phyloP scores from a whole-genome alignment of 1,140 invertebrate genomes.

The Monomorium pharaonis region DNA sequence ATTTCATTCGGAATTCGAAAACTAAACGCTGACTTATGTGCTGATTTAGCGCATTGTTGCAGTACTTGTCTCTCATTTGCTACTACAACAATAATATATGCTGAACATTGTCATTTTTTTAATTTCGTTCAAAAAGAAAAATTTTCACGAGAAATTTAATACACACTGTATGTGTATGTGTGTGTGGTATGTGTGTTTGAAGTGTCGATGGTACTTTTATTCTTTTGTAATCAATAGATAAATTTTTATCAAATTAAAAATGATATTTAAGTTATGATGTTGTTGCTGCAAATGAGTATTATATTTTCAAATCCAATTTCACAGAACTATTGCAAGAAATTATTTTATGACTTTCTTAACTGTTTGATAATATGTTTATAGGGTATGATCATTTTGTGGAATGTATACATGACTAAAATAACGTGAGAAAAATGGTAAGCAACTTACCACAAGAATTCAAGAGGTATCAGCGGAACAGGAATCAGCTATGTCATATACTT shows the following conservation, averaged over 20 bases:
- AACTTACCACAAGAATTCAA: constrained; percentile 86
- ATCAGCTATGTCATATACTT: constrained; percentile 86
- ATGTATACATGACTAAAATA: constrained; percentile 20
- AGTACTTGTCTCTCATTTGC: not conserved
- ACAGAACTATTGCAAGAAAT: not conserved
- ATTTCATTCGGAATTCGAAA: not conserved
- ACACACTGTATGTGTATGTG: too few species aligned
- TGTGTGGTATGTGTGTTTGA: too few species aligned
- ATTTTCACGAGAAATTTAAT: too few species aligned
- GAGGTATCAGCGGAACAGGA: constrained; percentile 85
- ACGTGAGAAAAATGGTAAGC: constrained; percentile 80
- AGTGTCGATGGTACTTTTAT: too few species aligned
- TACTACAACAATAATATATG: too few species aligned
- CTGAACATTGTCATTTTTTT: too few species aligned
- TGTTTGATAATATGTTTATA: constrained; percentile 16
- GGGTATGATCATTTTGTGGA: constrained; percentile 32
- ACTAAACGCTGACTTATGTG: not conserved
- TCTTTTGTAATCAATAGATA: too few species aligned
- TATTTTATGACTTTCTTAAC: not conserved
- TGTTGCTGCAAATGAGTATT: too few species aligned
- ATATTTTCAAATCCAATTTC: not conserved
- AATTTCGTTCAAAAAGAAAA: too few species aligned
- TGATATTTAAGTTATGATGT: too few species aligned
- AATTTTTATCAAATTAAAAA: too few species aligned
- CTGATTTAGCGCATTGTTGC: not conserved